Conservation (phyloP, 2,113 vertebrate species). For the Strigops habroptila region DNA sequence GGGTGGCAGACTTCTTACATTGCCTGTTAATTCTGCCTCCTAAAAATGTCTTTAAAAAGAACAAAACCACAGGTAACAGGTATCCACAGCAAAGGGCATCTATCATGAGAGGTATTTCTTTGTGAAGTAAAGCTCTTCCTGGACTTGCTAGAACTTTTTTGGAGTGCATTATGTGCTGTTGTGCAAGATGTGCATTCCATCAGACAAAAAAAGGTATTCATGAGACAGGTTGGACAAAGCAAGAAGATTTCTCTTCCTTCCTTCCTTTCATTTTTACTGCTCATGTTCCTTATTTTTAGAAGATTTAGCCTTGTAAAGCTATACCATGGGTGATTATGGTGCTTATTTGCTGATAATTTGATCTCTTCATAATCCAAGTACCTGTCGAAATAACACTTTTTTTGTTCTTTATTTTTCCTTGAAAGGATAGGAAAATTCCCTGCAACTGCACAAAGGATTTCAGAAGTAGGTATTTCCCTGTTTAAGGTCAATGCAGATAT, state of each 20-base stretch:
- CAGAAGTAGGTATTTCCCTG: neutral
- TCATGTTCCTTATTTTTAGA: neutral
- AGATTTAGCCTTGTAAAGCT: neutral
- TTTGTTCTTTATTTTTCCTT: neutral
- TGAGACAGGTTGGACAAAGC: neutral
- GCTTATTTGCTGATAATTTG: neutral
- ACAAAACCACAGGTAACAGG: neutral
- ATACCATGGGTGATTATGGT: neutral
- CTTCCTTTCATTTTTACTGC: neutral
- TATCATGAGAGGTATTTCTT: neutral
- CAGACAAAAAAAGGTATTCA: neutral
- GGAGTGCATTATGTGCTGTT: neutral
- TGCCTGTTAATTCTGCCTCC: neutral
- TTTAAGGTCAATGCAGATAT: neutral
- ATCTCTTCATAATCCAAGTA: neutral
- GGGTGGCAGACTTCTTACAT: neutral
- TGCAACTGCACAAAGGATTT: neutral
- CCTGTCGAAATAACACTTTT: neutral
- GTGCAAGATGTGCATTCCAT: neutral
- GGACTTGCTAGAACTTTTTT: neutral
- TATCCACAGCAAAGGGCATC: neutral
- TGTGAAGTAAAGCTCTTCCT: neutral
- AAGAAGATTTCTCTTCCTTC: neutral
- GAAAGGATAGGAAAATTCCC: neutral
- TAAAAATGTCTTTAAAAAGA: neutral